Evolutionary conservation across 2,113 vertebrate genomes (phyloP).

Genomic region (Puffinus mauretanicus): DNA sequence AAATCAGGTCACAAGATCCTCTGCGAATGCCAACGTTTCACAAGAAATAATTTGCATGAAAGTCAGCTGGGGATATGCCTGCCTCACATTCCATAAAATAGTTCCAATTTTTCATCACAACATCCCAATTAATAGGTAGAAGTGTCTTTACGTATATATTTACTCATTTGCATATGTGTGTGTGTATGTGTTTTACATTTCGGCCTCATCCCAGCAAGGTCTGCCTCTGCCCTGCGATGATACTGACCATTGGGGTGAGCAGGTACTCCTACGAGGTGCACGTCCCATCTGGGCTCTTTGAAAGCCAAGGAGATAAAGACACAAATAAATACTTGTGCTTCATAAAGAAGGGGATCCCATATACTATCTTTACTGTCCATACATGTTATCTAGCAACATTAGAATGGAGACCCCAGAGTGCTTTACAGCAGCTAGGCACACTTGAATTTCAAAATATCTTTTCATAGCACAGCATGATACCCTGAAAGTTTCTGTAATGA

Average conservation of each 20-base stretch:
- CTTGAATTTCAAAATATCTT: background rate
- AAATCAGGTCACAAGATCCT: conserved; percentile 25
- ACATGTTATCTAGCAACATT: background rate
- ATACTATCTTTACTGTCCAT: background rate
- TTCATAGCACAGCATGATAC: background rate
- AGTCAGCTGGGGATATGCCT: background rate
- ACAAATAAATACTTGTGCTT: background rate
- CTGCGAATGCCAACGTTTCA: background rate
- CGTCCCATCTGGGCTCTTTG: background rate
- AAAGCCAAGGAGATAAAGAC: background rate
- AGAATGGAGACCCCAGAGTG: background rate
- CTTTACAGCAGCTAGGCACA: background rate
- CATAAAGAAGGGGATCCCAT: background rate
- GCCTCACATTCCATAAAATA: background rate
- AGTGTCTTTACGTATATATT: background rate
- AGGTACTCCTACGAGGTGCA: background rate
- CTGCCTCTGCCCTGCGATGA: background rate
- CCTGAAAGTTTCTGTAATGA: background rate
- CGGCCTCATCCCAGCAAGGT: background rate
- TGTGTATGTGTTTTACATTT: background rate
- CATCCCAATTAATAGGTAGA: background rate
- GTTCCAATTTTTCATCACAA: background rate
- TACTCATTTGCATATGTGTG: background rate
- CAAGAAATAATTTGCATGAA: background rate
- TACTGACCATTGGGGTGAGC: background rate